phyloP scores from a whole-genome alignment of 2,888 invertebrate genomes.

The Lymantria monacha region DNA sequence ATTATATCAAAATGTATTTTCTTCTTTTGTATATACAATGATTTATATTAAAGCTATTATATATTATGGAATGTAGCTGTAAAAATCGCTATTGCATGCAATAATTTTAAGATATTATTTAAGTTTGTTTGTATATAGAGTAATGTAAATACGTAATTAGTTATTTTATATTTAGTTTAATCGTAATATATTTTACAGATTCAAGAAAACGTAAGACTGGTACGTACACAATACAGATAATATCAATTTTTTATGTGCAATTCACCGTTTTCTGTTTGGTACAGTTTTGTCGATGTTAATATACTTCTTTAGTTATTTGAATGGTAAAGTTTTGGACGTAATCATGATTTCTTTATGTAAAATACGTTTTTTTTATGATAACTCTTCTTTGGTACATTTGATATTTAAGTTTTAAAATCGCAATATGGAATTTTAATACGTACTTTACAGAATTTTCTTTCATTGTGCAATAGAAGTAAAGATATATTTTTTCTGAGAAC shows the following conservation, averaged over 20 bases:
- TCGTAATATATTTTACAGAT: constrained; percentile 53
- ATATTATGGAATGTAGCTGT: constrained; percentile 1
- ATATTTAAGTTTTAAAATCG: too few relatives aligned
- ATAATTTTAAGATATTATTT: background rate
- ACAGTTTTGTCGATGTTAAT: constrained; percentile 12
- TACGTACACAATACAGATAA: constrained; percentile 50
- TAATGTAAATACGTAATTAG: background rate
- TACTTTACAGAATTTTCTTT: too few relatives aligned
- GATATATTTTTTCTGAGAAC: too few relatives aligned
- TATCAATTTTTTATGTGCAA: constrained; percentile 14
- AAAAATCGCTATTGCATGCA: background rate
- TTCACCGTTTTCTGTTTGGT: constrained; percentile 8
- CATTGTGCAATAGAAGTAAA: too few relatives aligned
- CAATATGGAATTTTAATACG: too few relatives aligned
- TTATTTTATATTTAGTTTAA: constrained; percentile 21
- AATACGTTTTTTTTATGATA: too few relatives aligned
- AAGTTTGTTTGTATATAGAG: background rate
- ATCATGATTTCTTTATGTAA: too few relatives aligned
- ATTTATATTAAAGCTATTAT: background rate
- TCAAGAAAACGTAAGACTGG: constrained; percentile 54
- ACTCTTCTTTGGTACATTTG: too few relatives aligned
- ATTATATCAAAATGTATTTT: too few relatives aligned
- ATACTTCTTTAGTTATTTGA: too few relatives aligned
- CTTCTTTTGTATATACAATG: background rate
- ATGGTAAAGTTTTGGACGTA: too few relatives aligned